Base-by-base conservation (phyloP, 2,888 invertebrate genomes). In the Meloe dianella region DNA sequence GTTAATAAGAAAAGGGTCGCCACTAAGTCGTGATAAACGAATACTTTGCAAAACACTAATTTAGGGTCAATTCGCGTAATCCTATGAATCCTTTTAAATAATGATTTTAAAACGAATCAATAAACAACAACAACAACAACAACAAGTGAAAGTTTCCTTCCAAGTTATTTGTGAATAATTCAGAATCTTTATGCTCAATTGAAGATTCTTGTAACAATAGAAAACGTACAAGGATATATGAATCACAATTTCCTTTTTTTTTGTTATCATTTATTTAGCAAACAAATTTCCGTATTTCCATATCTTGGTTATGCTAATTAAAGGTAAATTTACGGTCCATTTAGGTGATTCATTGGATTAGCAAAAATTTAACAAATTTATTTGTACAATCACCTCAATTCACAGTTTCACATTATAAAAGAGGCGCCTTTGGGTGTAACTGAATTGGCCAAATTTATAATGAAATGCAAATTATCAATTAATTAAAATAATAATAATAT, bases 191-290 rank as follows among this genome's bases (percentile, higher is more conserved):
- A n/a, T 41, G 41, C 41, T 41, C 41, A 41, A 41, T 41, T 41
- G 41, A 17, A 12, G 41, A 41, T 41, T 41, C 41, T 41, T 41
- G 7, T 41, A 41, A 41, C 41, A 41, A 41, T 41, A 17, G 41
- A 6, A 32, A 32, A 32, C 32, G 32, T 32, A 32, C 32, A 32
- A 41, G 54, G 54, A 54, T 54, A n/a, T n/a, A 54, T 54, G 54
- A 54, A 6, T 54, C 14, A 24, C 9, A 14, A 2, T 54, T 4
- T 4, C 20, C 1, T 47, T 9, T 54, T 54, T 54, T 9, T 22
- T 12, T 5, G 38, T 38, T 32, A 6, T 38, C 7, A n/a, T 32
- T 10, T 8, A 41, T 41, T n/a, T 41, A 17, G 41, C 38, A n/a
- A 17, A 14, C 9, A 8, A 54, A 12, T 24, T 54, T 54, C 24